Conservation (phyloP, 1,140 invertebrate species). For the Papilio machaon region DNA sequence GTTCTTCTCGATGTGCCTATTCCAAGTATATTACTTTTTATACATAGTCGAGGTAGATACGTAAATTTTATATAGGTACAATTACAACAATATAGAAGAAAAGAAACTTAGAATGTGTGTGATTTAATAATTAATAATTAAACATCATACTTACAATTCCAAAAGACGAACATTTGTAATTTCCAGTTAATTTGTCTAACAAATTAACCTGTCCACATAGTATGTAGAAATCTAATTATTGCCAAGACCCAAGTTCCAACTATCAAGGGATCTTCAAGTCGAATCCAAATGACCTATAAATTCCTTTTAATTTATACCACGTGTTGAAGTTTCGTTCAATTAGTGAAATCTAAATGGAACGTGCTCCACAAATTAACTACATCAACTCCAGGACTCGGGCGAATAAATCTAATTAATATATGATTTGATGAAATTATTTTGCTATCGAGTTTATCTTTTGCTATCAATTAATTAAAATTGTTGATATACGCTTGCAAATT, state of each 20-base stretch:
- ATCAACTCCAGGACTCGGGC: neutral
- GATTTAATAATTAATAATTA: neutral
- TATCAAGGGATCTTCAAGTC: constrained; percentile 22
- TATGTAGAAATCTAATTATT: neutral
- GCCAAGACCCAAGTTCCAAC: neutral
- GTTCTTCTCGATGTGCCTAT: neutral
- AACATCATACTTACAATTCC: neutral
- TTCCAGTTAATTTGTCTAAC: neutral
- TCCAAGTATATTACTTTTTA: neutral
- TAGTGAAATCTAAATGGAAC: constrained; percentile 9
- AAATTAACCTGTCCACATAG: neutral
- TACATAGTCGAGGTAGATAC: too few relatives aligned
- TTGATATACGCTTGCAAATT: neutral
- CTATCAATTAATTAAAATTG: neutral
- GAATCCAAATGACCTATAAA: constrained; percentile 19
- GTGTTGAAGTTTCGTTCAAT: constrained; percentile 17
- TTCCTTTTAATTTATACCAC: constrained; percentile 10
- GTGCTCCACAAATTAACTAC: constrained; percentile 4
- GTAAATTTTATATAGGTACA: neutral
- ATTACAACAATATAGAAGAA: neutral
- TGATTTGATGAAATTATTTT: neutral
- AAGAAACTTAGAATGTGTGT: neutral
- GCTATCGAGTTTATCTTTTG: neutral
- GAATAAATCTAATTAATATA: neutral
- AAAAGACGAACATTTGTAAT: neutral